These are phyloP conservation scores for Synergus gifuensis DNA, from an alignment of 2,888 invertebrate genomes.

Conservation along the genomic window DNA sequence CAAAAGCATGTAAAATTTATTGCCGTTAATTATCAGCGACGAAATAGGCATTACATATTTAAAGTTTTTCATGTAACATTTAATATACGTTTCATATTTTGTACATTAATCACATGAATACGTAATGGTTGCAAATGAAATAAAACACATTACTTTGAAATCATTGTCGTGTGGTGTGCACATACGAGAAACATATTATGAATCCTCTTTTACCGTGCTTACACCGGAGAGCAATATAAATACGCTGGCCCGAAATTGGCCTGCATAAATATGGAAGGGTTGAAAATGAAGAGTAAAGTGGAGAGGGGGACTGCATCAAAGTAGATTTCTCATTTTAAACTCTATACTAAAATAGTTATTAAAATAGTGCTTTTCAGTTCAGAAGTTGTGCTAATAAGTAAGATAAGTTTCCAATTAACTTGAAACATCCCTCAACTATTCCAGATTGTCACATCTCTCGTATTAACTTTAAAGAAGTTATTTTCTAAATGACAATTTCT, in stretches of 20 bases:
- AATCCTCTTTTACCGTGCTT: slow-evolving; percentile 9
- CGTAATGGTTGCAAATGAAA: background rate
- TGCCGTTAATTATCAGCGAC: too few species aligned
- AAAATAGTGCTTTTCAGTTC: background rate
- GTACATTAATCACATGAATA: background rate
- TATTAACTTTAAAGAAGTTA: background rate
- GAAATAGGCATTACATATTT: too few species aligned
- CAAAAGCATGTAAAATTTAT: too few species aligned
- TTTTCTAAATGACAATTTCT: too few species aligned
- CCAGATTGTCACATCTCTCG: background rate
- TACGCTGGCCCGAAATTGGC: slow-evolving; percentile 14
- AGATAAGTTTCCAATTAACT: slow-evolving; percentile 23
- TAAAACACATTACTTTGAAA: slow-evolving; percentile 3
- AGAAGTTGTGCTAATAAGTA: background rate
- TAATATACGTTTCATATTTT: too few species aligned
- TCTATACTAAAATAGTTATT: background rate
- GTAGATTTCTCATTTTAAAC: background rate
- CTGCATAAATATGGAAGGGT: slow-evolving; percentile 26
- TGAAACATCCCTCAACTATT: background rate
- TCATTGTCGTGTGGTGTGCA: background rate
- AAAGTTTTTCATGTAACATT: too few species aligned
- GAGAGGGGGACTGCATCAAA: slow-evolving; percentile 16
- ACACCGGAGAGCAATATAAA: background rate
- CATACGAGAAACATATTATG: slow-evolving; percentile 8
- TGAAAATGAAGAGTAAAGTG: background rate